Base-by-base conservation (phyloP, 2,797 vertebrate species). In the Sphenodon punctatus region DNA sequence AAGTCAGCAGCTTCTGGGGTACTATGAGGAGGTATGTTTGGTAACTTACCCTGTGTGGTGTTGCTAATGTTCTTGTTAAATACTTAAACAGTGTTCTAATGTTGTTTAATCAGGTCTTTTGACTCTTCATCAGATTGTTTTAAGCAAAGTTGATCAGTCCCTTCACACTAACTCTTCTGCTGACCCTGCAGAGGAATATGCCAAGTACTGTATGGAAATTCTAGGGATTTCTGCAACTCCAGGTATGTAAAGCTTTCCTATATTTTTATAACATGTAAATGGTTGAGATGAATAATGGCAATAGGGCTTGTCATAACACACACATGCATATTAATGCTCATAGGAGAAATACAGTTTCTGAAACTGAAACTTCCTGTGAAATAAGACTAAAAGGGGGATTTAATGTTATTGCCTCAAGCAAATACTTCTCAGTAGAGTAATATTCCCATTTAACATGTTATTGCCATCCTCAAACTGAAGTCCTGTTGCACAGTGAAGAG, bases 61-160 rank as follows among this genome's bases (percentile, higher is more conserved):
- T n/a, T n/a, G n/a, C n/a, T n/a, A n/a, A n/a, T n/a, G n/a, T n/a
- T n/a, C n/a, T 70, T 30, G 12, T 70, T 25, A 61, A 36, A n/a
- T n/a, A n/a, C n/a, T n/a, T n/a, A n/a, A 67, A 42, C 25, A 7
- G 22, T 80, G 20, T 65, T 78, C 75, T 71, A 78, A 80, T 61
- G 76, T 92, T 82, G 17, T 69, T 55, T 83, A 61, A 38, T 51
- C 91, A 99, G 98, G 98, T 65, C 92, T 98, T 85, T 95, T 99
- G 96, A 99, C 97, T 74, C 97, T 99, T 59, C 97, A 97, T 58
- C 98, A 99, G 93, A 97, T 99, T 16, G 97, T 99, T 86, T 95
- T 99, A 86, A 97, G 98, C 94, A 99, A 98, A 94, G 96, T 98
- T 82, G 98, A 99, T 93, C 98, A 98, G 88, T 94, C 93, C 2